A percentile compares a stretch with the other conserved stretches of the same genome.
Conservation (phyloP, 2,797 vertebrate genomes). For the Coluber constrictor region DNA sequence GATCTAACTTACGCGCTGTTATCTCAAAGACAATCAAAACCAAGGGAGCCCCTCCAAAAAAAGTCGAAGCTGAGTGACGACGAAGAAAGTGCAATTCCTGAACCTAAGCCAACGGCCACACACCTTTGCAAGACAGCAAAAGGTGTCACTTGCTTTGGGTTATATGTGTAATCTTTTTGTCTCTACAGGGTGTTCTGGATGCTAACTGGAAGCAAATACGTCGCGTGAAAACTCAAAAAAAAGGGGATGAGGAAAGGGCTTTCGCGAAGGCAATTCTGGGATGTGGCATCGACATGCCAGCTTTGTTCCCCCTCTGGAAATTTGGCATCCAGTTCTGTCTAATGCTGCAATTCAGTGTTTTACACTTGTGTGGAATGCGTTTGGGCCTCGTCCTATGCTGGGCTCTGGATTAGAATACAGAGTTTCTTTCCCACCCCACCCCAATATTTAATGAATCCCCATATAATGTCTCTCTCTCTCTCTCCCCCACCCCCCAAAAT, state of each 20-base stretch:
- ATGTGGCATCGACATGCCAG: constrained; percentile 24
- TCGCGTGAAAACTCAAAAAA: neutral
- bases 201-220: neutral
- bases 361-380: constrained; percentile 56
- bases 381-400: constrained; percentile 45
- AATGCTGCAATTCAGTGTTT: constrained; percentile 51
- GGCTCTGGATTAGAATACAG: constrained; percentile 47
- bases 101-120: neutral
- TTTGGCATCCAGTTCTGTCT: constrained; percentile 37
- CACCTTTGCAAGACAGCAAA: neutral
- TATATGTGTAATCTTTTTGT: neutral
- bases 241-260: neutral
- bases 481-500: neutral
- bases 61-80: neutral
- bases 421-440: neutral
- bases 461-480: neutral
- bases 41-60: constrained; percentile 27
- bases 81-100: constrained; percentile 19
- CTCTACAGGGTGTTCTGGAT: neutral
- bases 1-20: constrained; percentile 35
- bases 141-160: neutral
- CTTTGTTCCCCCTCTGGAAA: constrained; percentile 20
- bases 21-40: constrained; percentile 41
- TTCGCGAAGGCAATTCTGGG: constrained; percentile 38
- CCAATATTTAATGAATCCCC: neutral